Evolutionary conservation across 2,888 invertebrate genomes (phyloP).

Genomic region (Pammene fasciana): DNA sequence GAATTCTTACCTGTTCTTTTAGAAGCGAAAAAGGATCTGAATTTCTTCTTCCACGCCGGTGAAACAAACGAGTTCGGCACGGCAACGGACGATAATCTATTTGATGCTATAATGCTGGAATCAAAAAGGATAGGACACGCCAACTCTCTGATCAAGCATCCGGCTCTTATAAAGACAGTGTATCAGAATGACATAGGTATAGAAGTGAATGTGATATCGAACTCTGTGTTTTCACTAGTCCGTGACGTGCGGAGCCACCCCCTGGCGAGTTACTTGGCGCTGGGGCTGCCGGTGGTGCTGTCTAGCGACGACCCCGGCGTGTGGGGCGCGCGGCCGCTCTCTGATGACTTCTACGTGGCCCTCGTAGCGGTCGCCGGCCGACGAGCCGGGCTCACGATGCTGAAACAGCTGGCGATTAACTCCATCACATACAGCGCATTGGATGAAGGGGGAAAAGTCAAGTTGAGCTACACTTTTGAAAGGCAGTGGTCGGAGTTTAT

Average conservation of each 20-base stretch:
- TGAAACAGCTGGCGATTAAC: conserved; percentile 8
- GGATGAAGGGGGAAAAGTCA: not conserved
- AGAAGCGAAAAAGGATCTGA: not conserved
- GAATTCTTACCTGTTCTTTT: not conserved
- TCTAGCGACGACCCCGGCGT: conserved; percentile 4
- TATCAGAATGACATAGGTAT: not conserved
- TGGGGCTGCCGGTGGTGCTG: conserved; percentile 4
- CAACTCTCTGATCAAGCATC: not conserved
- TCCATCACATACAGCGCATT: not conserved
- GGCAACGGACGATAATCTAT: not conserved
- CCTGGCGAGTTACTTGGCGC: not conserved
- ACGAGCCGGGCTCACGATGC: not conserved
- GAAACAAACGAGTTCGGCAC: conserved; percentile 5
- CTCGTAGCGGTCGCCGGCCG: not conserved
- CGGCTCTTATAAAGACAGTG: not conserved
- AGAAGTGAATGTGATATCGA: conserved; percentile 6
- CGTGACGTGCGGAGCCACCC: not conserved
- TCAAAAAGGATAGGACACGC: conserved; percentile 3
- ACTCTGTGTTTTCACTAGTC: not conserved
- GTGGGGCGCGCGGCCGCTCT: not conserved
- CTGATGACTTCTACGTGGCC: conserved; percentile 5
- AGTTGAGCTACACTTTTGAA: not conserved
- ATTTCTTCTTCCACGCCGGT: conserved; percentile 4
- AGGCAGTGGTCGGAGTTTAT: not conserved
- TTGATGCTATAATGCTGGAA: not conserved